Evolutionary conservation across 2,113 vertebrate species (phyloP), one percentile per base, ranked within the genome.

Genomic region (Corythornis madagascariensis): DNA sequence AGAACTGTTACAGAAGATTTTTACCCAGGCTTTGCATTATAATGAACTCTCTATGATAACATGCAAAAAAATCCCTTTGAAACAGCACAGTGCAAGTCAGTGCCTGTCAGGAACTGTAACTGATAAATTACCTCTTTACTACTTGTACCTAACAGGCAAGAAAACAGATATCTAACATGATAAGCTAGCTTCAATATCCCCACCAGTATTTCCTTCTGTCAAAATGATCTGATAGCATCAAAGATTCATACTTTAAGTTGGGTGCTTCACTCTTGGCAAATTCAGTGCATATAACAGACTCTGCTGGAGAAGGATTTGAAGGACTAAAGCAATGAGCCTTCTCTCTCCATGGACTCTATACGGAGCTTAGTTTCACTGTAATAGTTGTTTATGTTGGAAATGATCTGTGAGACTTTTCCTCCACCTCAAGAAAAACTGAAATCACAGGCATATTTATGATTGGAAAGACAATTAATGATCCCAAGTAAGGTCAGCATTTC

Each of bases 211-310:
- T 89, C 38, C 38, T 87, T 89, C 76, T 84, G 64, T 94, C 94
- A 96, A 93, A 95, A 95, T 12, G 13, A 80, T 89, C 56, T 33
- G 90, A 35, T 60, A 86, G 91, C 29, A 78, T 57, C 38, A 50
- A 94, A 92, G 79, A 78, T 48, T 82, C 81, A 53, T 40, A 79
- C 42, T 91, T 76, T 18, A 76, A 84, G 79, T 52, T 88, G 85
- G 66, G 59, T 85, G 42, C 59, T 88, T 89, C 73, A 86, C 81
- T 88, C 75, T 78, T 64, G 61, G 47, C 33, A 91, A 80, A 93
- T 66, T 85, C 79, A 55, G 31, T 38, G 70, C 31, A 59, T 81
- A 50, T 69, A 75, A 73, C 66, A 93, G 75, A 61, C 33, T 50
- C 73, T 73, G 59, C 59, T 73, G 38, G 43, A 79, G 67, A 57